Percentiles rank a stretch among this genome's conserved stretches.
Conservation (phyloP, 2,888 invertebrate genomes). For the Bembecia ichneumoniformis region DNA sequence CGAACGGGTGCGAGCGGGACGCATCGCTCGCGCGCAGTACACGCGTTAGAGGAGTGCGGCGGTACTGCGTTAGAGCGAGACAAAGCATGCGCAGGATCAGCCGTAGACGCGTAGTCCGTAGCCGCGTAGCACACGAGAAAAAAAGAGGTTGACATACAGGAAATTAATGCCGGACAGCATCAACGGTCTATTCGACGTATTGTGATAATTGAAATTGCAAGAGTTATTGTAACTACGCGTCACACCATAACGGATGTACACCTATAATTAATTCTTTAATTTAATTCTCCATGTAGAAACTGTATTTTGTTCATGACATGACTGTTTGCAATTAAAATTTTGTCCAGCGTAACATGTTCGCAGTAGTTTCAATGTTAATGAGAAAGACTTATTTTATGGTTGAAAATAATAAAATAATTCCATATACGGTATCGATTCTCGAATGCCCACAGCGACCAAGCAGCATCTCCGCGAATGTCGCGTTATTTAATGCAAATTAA, state of each 20-base stretch:
- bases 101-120: conserved; percentile 26
- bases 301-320: too few species aligned
- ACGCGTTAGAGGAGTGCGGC: conserved; percentile 41
- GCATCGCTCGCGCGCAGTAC: conserved; percentile 17
- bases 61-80: conserved; percentile 29
- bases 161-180: conserved; percentile 22
- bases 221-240: conserved; percentile 14
- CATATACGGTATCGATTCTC: neutral
- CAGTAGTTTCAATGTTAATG: neutral
- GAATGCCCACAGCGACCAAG: neutral
- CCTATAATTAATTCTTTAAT: conserved; percentile 9
- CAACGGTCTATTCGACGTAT: conserved; percentile 20
- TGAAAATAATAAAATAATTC: neutral
- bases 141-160: conserved; percentile 14
- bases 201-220: conserved; percentile 25
- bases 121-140: conserved; percentile 28
- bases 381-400: neutral
- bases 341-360: neutral
- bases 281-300: neutral
- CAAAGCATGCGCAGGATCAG: conserved; percentile 25
- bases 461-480: neutral
- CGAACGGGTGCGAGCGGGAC: conserved; percentile 50
- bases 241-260: conserved; percentile 10
- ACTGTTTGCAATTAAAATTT: neutral
- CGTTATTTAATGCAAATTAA: conserved; percentile 27